These are phyloP conservation scores for Folsomia candida DNA, from an alignment of 2,888 invertebrate genomes.

Conservation along the genomic window DNA sequence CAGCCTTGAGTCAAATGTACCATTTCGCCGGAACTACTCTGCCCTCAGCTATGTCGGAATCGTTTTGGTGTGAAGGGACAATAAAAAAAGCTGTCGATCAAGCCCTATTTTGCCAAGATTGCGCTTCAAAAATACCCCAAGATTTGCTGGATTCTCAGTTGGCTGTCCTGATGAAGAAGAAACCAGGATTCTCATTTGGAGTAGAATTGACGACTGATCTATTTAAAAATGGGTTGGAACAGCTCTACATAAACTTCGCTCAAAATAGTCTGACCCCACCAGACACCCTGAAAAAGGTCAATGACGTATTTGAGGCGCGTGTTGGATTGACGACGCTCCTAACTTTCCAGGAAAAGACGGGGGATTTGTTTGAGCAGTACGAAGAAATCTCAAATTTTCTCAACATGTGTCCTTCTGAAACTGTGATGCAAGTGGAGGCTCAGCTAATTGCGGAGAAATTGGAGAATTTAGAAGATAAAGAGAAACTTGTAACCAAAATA, in stretches of 20 bases:
- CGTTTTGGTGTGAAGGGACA: conserved; percentile 27
- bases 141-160: conserved; percentile 57
- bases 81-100: conserved; percentile 22
- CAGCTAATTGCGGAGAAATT: conserved; percentile 14
- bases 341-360: conserved; percentile 13
- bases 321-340: conserved; percentile 56
- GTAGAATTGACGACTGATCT: conserved; percentile 42
- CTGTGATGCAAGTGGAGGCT: conserved; percentile 11
- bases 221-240: conserved; percentile 57
- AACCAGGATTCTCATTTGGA: conserved; percentile 50
- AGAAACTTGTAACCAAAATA: neutral
- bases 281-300: conserved; percentile 54
- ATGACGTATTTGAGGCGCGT: conserved; percentile 56
- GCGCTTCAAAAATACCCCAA: conserved; percentile 45
- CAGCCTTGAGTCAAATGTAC: conserved; percentile 13
- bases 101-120: conserved; percentile 21
- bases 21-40: conserved; percentile 21
- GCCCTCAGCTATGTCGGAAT: conserved; percentile 16
- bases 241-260: conserved; percentile 57
- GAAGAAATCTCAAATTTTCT: conserved; percentile 16
- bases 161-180: conserved; percentile 51
- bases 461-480: conserved; percentile 3
- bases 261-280: conserved; percentile 52
- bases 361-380: conserved; percentile 7
- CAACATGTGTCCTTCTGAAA: conserved; percentile 14